Conservation (phyloP, 2,797 vertebrate genomes). For the Hyperoplus immaculatus region DNA sequence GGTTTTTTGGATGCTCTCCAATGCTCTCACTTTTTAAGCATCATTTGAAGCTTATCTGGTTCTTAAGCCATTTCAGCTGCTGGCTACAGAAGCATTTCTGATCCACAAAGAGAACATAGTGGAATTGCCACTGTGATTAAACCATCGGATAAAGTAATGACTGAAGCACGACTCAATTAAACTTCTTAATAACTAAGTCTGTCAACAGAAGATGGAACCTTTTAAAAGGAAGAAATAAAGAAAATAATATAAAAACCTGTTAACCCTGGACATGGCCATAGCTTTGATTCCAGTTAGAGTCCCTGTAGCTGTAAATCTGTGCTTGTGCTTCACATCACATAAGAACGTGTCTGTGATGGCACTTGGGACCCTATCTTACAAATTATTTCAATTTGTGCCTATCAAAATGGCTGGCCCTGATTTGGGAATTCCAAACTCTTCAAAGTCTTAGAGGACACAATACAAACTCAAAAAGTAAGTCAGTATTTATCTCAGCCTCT, state of each 20-base stretch:
- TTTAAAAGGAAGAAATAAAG: neutral
- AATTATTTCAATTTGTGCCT: slow-evolving; percentile 46
- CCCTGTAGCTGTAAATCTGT: neutral
- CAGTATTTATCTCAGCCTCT: slow-evolving; percentile 68
- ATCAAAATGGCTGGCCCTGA: slow-evolving; percentile 33
- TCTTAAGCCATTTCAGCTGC: neutral
- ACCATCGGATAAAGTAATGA: neutral
- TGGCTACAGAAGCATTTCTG: neutral
- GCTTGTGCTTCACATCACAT: neutral
- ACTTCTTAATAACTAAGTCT: neutral
- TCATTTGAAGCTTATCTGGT: neutral
- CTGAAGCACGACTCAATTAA: neutral
- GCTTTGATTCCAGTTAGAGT: neutral
- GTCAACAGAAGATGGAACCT: neutral
- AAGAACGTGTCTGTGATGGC: neutral
- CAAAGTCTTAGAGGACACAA: slow-evolving; percentile 51
- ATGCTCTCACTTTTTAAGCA: neutral
- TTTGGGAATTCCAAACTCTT: slow-evolving; percentile 60
- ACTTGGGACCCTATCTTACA: slow-evolving; percentile 23
- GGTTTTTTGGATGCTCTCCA: neutral
- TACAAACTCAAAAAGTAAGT: slow-evolving; percentile 66
- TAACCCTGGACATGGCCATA: neutral
- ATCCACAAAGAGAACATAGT: neutral
- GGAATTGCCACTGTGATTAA: too few species aligned
- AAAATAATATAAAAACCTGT: neutral